Evolutionary conservation across 2,888 invertebrate species (phyloP).

Genomic region (Cephus runcator): DNA sequence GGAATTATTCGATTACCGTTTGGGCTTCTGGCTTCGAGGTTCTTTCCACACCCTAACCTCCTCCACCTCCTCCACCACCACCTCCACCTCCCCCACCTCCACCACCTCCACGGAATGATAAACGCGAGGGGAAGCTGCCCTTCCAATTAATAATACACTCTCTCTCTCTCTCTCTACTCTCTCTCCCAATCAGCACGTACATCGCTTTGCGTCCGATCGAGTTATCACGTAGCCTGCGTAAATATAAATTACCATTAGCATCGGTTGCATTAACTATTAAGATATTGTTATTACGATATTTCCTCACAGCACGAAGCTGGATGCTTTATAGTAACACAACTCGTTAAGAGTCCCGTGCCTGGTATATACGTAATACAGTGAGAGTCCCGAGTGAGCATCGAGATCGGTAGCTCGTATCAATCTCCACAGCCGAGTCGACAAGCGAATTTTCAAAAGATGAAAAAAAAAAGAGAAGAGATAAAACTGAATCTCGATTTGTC

Average conservation of each 20-base stretch:
- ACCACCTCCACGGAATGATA: not conserved
- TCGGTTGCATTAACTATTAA: constrained; percentile 38
- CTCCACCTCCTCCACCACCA: no score
- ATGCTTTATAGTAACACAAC: constrained; percentile 36
- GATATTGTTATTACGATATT: constrained; percentile 45
- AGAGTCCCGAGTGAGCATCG: no score
- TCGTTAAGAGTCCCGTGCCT: constrained; percentile 28
- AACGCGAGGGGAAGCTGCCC: not conserved
- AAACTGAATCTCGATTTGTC: no score
- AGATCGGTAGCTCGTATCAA: no score
- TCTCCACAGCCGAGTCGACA: no score
- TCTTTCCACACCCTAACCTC: no score
- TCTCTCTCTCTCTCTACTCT: no score
- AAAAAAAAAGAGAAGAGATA: no score
- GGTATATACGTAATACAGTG: no score
- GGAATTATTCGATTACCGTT: constrained; percentile 42
- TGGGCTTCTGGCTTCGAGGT: not conserved
- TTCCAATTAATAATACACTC: not conserved
- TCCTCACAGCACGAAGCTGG: constrained; percentile 41
- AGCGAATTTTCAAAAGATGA: no score
- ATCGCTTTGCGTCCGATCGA: constrained; percentile 29
- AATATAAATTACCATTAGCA: constrained; percentile 40
- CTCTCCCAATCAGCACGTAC: not conserved
- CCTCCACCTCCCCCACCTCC: not conserved
- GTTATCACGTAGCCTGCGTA: constrained; percentile 39